Evolutionary conservation across 2,888 invertebrate genomes (phyloP).

Genomic region (Stratiomys singularior): DNA sequence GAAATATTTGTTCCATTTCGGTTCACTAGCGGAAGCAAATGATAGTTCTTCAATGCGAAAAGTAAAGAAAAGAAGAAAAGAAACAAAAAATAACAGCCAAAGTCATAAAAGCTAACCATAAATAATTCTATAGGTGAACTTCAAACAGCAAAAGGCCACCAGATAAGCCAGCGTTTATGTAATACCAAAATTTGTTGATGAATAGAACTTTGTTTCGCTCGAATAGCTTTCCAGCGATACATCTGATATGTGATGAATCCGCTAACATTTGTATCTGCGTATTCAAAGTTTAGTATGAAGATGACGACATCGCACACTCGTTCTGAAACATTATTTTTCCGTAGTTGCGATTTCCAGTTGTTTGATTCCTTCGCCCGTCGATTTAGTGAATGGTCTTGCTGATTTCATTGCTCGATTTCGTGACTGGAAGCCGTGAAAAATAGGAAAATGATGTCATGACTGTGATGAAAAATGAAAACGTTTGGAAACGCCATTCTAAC

Average conservation of each 20-base stretch:
- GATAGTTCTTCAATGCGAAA: not conserved
- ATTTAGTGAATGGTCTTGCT: not conserved
- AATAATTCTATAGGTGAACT: not conserved
- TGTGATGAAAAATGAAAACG: slow-evolving; percentile 24
- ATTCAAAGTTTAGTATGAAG: no score
- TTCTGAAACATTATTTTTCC: not conserved
- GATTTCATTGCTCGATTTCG: slow-evolving; percentile 17
- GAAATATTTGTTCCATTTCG: not conserved
- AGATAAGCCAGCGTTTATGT: not conserved
- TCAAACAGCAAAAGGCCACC: not conserved
- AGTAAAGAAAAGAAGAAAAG: not conserved
- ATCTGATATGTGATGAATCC: not conserved
- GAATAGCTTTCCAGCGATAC: no score
- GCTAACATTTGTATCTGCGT: not conserved
- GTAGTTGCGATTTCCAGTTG: not conserved
- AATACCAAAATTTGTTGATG: not conserved
- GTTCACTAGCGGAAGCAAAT: slow-evolving; percentile 22
- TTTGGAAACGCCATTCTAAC: not conserved
- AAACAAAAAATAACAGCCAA: not conserved
- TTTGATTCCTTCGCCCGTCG: not conserved
- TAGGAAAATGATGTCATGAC: slow-evolving; percentile 20
- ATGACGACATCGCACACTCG: not conserved
- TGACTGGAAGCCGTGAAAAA: slow-evolving; percentile 23
- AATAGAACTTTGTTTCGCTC: no score
- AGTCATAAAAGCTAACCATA: not conserved